A percentile compares a stretch with the other conserved stretches of the same genome.
Conservation (phyloP, 2,888 invertebrate genomes). For the Allygus modestus region DNA sequence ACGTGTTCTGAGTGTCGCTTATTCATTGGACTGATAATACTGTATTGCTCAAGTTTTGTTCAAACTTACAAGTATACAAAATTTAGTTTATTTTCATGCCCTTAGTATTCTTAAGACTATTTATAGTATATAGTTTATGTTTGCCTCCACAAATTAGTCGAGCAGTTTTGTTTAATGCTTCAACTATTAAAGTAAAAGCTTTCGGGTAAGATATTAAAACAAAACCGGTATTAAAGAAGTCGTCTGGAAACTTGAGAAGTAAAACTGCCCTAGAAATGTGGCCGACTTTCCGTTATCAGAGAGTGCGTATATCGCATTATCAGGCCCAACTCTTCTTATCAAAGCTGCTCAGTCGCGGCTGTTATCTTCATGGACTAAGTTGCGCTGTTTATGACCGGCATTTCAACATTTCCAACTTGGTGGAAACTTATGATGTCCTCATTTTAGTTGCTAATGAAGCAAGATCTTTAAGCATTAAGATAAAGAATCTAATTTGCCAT, state of each 20-base stretch:
- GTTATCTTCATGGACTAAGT: conserved; percentile 32
- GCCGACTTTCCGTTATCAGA: conserved; percentile 3
- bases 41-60: no score
- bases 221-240: neutral
- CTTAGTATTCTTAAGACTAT: no score
- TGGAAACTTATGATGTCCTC: neutral
- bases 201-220: neutral
- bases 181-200: no score
- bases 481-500: no score
- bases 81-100: no score
- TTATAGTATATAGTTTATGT: no score
- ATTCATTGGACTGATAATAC: no score
- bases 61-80: no score
- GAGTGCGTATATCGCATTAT: conserved; percentile 18
- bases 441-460: neutral
- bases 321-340: conserved; percentile 19
- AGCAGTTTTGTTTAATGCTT: no score
- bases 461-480: neutral
- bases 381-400: conserved; percentile 3
- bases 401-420: conserved; percentile 29
- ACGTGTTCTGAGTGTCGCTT: no score
- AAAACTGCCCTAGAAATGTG: neutral
- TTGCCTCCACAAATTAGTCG: no score
- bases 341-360: neutral
- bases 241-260: neutral